Conservation (phyloP, 1,140 invertebrate genomes). For the Nixonia krombeini region DNA sequence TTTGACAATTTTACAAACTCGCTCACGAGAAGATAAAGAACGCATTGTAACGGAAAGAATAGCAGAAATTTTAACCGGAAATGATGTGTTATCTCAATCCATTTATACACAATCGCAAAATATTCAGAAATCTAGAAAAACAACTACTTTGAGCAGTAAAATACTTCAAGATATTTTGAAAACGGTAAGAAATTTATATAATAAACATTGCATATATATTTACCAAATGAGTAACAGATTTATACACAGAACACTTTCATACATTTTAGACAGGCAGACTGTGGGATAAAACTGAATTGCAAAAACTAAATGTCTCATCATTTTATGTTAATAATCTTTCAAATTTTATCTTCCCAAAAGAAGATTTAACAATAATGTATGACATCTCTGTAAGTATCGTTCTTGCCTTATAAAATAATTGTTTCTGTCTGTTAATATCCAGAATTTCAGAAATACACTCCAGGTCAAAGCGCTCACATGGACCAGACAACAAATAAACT, state of each 20-base stretch:
- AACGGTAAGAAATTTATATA: slow-evolving; percentile 39
- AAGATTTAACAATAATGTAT: background rate
- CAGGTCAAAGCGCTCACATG: no score
- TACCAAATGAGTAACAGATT: no score
- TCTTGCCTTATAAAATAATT: background rate
- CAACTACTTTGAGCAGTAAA: slow-evolving; percentile 39
- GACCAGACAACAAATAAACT: background rate
- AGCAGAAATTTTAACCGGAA: slow-evolving; percentile 63
- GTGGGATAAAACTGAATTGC: slow-evolving; percentile 50
- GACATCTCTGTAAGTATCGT: no score
- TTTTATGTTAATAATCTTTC: slow-evolving; percentile 52
- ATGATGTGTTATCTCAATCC: slow-evolving; percentile 55
- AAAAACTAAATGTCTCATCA: slow-evolving; percentile 15
- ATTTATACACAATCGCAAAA: slow-evolving; percentile 8
- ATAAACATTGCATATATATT: no score
- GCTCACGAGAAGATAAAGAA: slow-evolving; percentile 65
- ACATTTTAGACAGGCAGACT: slow-evolving; percentile 51
- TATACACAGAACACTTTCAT: no score
- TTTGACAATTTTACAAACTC: slow-evolving; percentile 61
- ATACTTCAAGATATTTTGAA: slow-evolving; percentile 38
- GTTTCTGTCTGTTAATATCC: background rate
- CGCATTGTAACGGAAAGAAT: slow-evolving; percentile 70
- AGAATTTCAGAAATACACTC: no score
- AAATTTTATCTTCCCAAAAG: slow-evolving; percentile 11
- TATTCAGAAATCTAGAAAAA: slow-evolving; percentile 10